Evolutionary conservation across 2,888 invertebrate genomes (phyloP), one percentile per base, ranked within the genome.

Genomic region (Ophion obscuratus): DNA sequence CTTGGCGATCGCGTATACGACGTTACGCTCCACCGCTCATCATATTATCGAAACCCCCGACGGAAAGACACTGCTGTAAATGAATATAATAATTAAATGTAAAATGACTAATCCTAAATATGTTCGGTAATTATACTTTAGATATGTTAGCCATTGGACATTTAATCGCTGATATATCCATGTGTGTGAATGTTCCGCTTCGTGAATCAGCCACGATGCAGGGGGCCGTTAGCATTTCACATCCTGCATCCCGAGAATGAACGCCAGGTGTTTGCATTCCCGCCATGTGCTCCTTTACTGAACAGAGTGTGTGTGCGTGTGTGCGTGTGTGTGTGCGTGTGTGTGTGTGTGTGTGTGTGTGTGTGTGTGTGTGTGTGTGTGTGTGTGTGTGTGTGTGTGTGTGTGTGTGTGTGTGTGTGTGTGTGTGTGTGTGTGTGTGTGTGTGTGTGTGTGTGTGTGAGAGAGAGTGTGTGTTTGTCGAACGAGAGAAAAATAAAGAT

Each of bases 261-360:
- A 88, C 89, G 89, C 91, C 93, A 93, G 93, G 92, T 93, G 93
- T 90, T 84, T 84, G 73, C 71, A 71, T 67, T 90, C 89, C 87
- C 90, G 88, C 90, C 91, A 90, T 91, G 90, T 91, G 83, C 87
- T 85, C 66, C 79, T 70, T 79, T 40, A 7, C 62, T 81, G 70
- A 40, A 62, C 47, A 57, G 31, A 31, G 70, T 44, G 74, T 36
- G 27, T 44, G 78, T 64, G 53, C 36, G 62, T 20, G 14, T 4
- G 17, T 40, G 36, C n/a, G 17, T 3, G 1, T 68, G 70, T 64
- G 74, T 36, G 27, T 31, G 74, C 57, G 53, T 36, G 62, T 20
- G 14, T 2, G 17, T 40, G 36, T 40, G 17, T 3, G 9, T 68
- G 70, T 64, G 74, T 36, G 27, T 44, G 78, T 64, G 53, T 47